Evolutionary conservation across 2,113 vertebrate species (phyloP).

Genomic region (Miniopterus natalensis): DNA sequence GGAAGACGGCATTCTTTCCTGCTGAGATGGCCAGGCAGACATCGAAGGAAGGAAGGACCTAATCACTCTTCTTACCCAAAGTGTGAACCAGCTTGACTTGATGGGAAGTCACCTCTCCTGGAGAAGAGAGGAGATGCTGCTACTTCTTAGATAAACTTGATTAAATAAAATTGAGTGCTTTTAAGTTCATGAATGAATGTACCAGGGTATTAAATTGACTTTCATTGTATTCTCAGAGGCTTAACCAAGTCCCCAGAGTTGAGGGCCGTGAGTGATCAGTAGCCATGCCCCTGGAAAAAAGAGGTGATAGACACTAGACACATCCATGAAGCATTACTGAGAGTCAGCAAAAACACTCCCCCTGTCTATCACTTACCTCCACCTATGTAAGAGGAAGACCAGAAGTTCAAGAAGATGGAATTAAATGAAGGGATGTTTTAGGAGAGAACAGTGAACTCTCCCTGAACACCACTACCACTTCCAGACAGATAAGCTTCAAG

Average conservation of each 20-base stretch:
- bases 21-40: neutral
- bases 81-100: neutral
- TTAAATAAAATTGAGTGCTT: neutral
- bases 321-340: neutral
- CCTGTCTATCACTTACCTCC: neutral
- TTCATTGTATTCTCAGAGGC: conserved; percentile 4
- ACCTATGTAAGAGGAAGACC: neutral
- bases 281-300: neutral
- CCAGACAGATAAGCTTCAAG: neutral
- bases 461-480: neutral
- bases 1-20: neutral
- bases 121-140: neutral
- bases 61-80: neutral
- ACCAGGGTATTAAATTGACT: neutral
- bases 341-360: neutral
- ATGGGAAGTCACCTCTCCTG: neutral
- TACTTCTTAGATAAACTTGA: neutral
- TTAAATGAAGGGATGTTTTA: neutral
- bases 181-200: neutral
- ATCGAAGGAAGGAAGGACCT: neutral
- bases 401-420: neutral
- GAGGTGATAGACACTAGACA: neutral
- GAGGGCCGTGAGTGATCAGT: neutral
- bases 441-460: neutral
- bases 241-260: neutral